Base-by-base conservation (phyloP, 2,888 invertebrate species). In the Cantharis nigra region DNA sequence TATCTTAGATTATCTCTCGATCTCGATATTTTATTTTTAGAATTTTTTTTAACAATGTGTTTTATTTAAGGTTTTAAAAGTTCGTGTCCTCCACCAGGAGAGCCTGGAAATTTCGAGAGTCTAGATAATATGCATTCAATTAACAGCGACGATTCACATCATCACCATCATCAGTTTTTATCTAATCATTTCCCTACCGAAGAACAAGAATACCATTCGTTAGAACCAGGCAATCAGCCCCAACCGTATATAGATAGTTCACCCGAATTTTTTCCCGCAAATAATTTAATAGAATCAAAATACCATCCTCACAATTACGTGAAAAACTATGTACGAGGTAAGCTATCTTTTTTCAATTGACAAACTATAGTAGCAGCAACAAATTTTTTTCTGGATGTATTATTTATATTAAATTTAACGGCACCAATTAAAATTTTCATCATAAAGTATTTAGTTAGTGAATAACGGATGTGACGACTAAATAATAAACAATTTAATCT, bases 291-390 rank as follows among this genome's bases (percentile, higher is more conserved):
- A 78, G 88, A 88, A 86, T 92, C 92, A 85, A 95, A 95, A 88
- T 95, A 94, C 89, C 93, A 94, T 86, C 92, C 92, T 72, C 87
- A 87, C 77, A 91, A 91, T 83, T 90, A 91, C 80, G 93, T 93
- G 87, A 94, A 94, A 89, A 92, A 91, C 85, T 94, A 94, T 87
- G 91, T 92, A 77, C 91, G 94, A 91, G 92, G 94, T 93, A 82
- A 90, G 90, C 72, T 69, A 65, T 16, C 16, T 1, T 16, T 16
- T 16, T 16, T 16, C n/a, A n/a, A n/a, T n/a, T n/a, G n/a, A n/a
- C n/a, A n/a, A n/a, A n/a, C n/a, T n/a, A n/a, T n/a, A 16, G 16
- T 16, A 16, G 16, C 16, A 16, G 16, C 16, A 16, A 16, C 16
- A 26, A 26, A 26, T 26, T 26, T 26, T 26, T 26, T 26, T 26